Percentiles rank a stretch among this genome's conserved stretches.
These are phyloP conservation scores for Rhinatrema bivittatum DNA, from an alignment of 2,797 vertebrate genomes.

Conservation along the genomic window DNA sequence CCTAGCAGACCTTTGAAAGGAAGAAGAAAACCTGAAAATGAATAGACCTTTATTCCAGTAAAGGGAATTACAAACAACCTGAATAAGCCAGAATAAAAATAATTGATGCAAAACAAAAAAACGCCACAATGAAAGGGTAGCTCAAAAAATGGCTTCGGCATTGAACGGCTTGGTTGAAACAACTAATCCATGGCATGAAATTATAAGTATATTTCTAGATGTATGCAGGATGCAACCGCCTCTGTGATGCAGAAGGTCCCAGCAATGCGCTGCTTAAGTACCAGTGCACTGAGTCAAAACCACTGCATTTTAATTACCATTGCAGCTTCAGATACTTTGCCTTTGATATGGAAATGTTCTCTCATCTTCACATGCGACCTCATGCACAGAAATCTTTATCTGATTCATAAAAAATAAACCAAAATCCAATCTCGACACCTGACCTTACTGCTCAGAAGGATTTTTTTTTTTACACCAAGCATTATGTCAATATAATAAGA, in stretches of 20 bases:
- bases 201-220: constrained; percentile 80
- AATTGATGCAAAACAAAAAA: constrained; percentile 72
- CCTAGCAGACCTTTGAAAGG: constrained; percentile 51
- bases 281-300: constrained; percentile 74
- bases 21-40: constrained; percentile 59
- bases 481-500: constrained; percentile 74
- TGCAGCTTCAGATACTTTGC: constrained; percentile 78
- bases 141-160: constrained; percentile 71
- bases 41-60: constrained; percentile 71
- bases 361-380: constrained; percentile 81
- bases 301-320: constrained; percentile 98
- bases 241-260: constrained; percentile 73
- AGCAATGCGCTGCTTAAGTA: constrained; percentile 67
- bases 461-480: constrained; percentile 60
- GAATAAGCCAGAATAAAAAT: constrained; percentile 72
- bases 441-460: constrained; percentile 75
- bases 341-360: constrained; percentile 98
- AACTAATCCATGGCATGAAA: constrained; percentile 78
- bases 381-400: constrained; percentile 88
- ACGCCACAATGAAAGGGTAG: constrained; percentile 75
- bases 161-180: constrained; percentile 74
- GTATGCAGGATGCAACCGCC: constrained; percentile 73
- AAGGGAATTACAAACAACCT: constrained; percentile 74
- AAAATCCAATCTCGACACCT: constrained; percentile 85
- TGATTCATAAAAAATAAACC: constrained; percentile 96